A percentile compares a stretch with the other conserved stretches of the same genome.
Conservation (phyloP, 1,140 invertebrate genomes). For the Hycleus cichorii region DNA sequence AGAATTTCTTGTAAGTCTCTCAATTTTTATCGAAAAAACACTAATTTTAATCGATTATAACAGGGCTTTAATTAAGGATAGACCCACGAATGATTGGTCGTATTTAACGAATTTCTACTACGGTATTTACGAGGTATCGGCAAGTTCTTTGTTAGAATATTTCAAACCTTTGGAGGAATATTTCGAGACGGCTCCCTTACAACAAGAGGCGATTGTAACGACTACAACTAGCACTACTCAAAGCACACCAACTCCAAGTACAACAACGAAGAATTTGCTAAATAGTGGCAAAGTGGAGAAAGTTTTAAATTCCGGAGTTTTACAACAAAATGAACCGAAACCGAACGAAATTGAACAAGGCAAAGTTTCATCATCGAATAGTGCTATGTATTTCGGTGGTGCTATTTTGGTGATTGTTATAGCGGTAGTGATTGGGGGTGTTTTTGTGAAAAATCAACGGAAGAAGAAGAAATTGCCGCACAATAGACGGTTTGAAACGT, state of each 20-base stretch:
- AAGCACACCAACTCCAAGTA: constrained; percentile 7
- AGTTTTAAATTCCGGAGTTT: not conserved
- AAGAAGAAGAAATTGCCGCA: constrained; percentile 15
- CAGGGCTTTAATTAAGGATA: constrained; percentile 28
- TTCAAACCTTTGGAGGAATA: constrained; percentile 38
- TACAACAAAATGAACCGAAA: not conserved
- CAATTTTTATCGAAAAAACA: not conserved
- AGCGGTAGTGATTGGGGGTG: not conserved
- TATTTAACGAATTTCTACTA: constrained; percentile 28
- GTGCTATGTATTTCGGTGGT: not conserved
- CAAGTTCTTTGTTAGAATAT: constrained; percentile 34
- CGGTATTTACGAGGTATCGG: constrained; percentile 29
- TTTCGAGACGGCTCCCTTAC: constrained; percentile 32
- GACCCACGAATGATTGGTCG: constrained; percentile 29
- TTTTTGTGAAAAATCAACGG: constrained; percentile 5
- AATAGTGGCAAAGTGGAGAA: not conserved
- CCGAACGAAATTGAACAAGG: not conserved
- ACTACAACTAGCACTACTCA: constrained; percentile 21
- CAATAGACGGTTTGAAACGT: constrained; percentile 32
- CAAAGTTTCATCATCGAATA: not conserved
- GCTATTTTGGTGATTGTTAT: constrained; percentile 16
- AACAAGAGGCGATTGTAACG: constrained; percentile 23
- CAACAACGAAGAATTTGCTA: constrained; percentile 1
- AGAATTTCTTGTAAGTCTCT: constrained; percentile 29
- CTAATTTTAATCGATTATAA: not conserved